Percentiles rank a stretch among this genome's conserved stretches.
These are phyloP conservation scores for Campoplex nolae DNA, from an alignment of 2,888 invertebrate genomes.

Conservation along the genomic window DNA sequence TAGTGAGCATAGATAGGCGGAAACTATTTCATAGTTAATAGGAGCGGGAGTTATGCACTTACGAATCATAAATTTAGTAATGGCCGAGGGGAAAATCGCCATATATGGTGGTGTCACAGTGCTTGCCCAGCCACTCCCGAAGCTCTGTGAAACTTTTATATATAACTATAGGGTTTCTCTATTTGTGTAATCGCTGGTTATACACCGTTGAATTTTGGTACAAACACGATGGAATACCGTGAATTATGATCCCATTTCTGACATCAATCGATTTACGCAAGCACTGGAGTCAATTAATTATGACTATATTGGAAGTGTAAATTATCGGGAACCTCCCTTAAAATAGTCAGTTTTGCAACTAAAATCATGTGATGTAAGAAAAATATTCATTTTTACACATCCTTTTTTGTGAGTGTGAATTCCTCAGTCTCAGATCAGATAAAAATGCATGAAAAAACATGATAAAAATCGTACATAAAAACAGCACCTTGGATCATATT, in stretches of 20 bases:
- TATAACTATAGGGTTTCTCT: conserved; percentile 32
- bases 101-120: conserved; percentile 24
- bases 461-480: neutral
- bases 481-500: neutral
- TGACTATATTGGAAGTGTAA: neutral
- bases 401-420: neutral
- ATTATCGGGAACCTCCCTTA: neutral
- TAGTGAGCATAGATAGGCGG: conserved; percentile 73
- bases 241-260: conserved; percentile 21
- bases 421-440: neutral
- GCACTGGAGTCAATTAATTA: neutral
- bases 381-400: neutral
- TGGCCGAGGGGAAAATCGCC: conserved; percentile 59
- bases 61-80: conserved; percentile 78
- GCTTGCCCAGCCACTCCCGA: conserved; percentile 19
- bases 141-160: neutral
- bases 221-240: conserved; percentile 37
- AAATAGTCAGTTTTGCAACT: neutral
- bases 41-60: conserved; percentile 77
- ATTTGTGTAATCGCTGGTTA: conserved; percentile 59
- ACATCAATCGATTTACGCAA: conserved; percentile 18
- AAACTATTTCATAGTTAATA: conserved; percentile 79
- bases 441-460: neutral
- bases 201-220: conserved; percentile 44
- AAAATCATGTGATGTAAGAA: neutral